These are phyloP conservation scores for Trogon surrucura DNA, from an alignment of 2,113 vertebrate genomes.

Conservation along the genomic window DNA sequence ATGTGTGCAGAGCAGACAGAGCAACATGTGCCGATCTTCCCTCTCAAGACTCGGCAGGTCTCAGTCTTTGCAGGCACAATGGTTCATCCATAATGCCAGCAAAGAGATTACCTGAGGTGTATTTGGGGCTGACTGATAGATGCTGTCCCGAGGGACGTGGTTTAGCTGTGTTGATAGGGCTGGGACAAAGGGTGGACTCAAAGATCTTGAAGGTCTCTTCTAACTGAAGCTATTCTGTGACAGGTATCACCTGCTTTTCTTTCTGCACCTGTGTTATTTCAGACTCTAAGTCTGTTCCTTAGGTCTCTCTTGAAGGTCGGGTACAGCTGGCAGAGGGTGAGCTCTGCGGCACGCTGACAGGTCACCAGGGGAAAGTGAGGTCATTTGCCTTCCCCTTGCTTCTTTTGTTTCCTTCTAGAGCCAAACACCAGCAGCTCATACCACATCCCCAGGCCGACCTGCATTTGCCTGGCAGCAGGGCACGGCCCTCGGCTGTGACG, in stretches of 20 bases:
- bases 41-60: neutral
- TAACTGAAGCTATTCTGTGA: no score
- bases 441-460: neutral
- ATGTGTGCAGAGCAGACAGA: neutral
- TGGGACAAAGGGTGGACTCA: no score
- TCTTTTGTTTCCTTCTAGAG: neutral
- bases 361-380: neutral
- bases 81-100: fast-evolving
- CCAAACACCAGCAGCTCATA: fast-evolving
- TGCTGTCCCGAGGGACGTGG: no score
- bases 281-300: neutral
- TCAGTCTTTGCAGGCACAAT: neutral
- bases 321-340: neutral
- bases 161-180: no score
- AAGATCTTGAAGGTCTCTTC: no score
- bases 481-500: neutral
- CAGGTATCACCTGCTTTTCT: neutral
- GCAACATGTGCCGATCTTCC: fast-evolving
- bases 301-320: neutral
- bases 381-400: neutral
- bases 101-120: neutral
- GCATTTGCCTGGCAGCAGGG: neutral
- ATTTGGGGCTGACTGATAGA: no score
- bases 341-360: neutral
- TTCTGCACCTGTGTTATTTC: neutral